Evolutionary conservation across 2,113 vertebrate species (phyloP).

Genomic region (Scomber scombrus): DNA sequence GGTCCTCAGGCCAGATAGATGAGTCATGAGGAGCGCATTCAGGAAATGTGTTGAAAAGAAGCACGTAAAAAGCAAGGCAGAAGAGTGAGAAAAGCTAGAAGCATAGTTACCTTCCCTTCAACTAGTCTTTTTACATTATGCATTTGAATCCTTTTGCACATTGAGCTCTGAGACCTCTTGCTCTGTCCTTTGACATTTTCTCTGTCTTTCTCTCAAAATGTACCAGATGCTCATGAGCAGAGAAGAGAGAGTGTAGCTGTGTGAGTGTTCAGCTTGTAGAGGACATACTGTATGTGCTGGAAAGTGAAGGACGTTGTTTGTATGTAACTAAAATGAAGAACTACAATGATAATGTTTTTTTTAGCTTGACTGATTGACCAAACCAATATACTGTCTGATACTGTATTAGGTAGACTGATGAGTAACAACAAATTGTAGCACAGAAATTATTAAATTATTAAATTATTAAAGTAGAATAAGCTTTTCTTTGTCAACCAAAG

Average conservation of each 20-base stretch:
- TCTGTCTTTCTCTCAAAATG: constrained; percentile 2
- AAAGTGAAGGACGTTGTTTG: too few relatives aligned
- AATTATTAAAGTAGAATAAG: too few relatives aligned
- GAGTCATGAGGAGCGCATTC: constrained; percentile 54
- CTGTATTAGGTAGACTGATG: too few relatives aligned
- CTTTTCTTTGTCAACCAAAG: too few relatives aligned
- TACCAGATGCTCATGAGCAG: not conserved
- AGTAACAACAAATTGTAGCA: too few relatives aligned
- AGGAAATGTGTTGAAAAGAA: constrained; percentile 21
- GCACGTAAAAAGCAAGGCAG: not conserved
- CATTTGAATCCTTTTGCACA: constrained; percentile 10
- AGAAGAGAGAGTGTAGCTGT: constrained; percentile 1
- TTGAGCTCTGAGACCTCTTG: constrained; percentile 8
- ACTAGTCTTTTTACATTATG: constrained; percentile 4
- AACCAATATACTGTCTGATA: not conserved
- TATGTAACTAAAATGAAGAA: not conserved
- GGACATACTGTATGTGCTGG: not conserved
- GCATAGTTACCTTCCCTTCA: not conserved
- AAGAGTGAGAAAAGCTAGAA: constrained; percentile 8
- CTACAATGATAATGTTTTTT: not conserved
- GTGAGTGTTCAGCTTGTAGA: not conserved
- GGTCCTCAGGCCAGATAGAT: constrained; percentile 54
- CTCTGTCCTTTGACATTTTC: constrained; percentile 28
- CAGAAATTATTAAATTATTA: too few relatives aligned
- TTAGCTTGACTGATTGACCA: not conserved